These are phyloP conservation scores for Epinotia bilunana DNA, from an alignment of 2,888 invertebrate genomes.

Conservation along the genomic window DNA sequence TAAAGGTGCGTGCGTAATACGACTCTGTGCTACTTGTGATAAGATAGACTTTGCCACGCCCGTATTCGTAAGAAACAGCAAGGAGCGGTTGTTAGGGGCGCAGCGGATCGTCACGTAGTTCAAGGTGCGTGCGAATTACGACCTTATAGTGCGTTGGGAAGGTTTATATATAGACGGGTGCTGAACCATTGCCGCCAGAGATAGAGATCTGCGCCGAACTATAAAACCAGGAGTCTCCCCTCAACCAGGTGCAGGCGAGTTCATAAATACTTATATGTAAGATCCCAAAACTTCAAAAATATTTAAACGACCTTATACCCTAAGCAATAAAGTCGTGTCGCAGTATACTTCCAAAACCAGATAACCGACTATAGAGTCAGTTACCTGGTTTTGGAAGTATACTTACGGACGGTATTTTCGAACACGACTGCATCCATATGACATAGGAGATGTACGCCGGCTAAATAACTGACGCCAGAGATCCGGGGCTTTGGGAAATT, in stretches of 20 bases:
- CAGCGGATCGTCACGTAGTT: not conserved
- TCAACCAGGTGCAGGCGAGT: not conserved
- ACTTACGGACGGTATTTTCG: too few relatives aligned
- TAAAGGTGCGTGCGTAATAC: conserved; percentile 86
- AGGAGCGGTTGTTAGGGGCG: too few relatives aligned
- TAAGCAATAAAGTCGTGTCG: too few relatives aligned
- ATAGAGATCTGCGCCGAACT: too few relatives aligned
- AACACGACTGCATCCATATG: not conserved
- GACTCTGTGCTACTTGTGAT: not conserved
- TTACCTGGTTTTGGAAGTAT: too few relatives aligned
- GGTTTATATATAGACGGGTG: not conserved
- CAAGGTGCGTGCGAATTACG: not conserved
- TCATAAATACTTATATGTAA: too few relatives aligned
- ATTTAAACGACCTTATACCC: too few relatives aligned
- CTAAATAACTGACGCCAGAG: not conserved
- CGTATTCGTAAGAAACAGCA: too few relatives aligned
- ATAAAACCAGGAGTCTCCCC: not conserved
- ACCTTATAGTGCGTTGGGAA: not conserved
- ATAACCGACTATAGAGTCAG: too few relatives aligned
- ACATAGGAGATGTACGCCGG: not conserved
- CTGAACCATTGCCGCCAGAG: too few relatives aligned
- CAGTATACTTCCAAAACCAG: too few relatives aligned
- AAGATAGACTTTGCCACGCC: not conserved
- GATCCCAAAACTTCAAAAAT: too few relatives aligned
- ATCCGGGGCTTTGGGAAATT: not conserved